Base-by-base conservation (phyloP, 2,113 vertebrate species). In the Apaloderma vittatum region DNA sequence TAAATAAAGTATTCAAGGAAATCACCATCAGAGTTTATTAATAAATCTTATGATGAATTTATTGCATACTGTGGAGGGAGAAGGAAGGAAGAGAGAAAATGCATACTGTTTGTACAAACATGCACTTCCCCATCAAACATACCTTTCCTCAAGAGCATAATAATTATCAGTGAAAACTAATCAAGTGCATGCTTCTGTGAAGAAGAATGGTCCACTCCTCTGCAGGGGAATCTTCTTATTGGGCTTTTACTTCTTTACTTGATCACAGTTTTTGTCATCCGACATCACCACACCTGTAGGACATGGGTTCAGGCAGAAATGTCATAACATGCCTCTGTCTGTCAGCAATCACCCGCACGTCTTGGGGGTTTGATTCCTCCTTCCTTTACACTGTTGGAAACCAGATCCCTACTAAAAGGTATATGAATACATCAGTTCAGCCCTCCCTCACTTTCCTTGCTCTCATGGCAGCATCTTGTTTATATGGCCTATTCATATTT, bases 1-100 rank as follows among this genome's bases (percentile, higher is more conserved):
- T 84, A 91, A 94, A 92, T 91, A 84, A 91, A 93, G 59, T 58
- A 87, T 37, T 90, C 37, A 15, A 65, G 57, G 52, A 87, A 91
- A 87, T 83, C 40, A 62, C 46, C 29, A 55, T 51, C 48, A 75
- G 58, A 68, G 10, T 73, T 91, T 76, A 77, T 88, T 93, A 80
- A 93, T 80, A 95, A 95, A 88, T 55, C 27, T 79, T 52, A 80
- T 15, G 13, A 82, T 66, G 11, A 34, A 34, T 74, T 95, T 92
- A 88, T 90, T 74, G 18, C 43, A 59, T 30, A 46, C 18, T 77
- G 29, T 34, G 48, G 18, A 85, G 18, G 10, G 7, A 58, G 36
- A 77, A 45, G 15, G 37, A 90, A 75, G 5, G 52, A 93, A 80
- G 49, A 40, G 2, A 52, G n/a, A 93, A 95, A 86, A 58, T 58